Evolutionary conservation across 1,140 invertebrate species (phyloP), one percentile per base, ranked within the genome.

Genomic region (Nephila pilipes): DNA sequence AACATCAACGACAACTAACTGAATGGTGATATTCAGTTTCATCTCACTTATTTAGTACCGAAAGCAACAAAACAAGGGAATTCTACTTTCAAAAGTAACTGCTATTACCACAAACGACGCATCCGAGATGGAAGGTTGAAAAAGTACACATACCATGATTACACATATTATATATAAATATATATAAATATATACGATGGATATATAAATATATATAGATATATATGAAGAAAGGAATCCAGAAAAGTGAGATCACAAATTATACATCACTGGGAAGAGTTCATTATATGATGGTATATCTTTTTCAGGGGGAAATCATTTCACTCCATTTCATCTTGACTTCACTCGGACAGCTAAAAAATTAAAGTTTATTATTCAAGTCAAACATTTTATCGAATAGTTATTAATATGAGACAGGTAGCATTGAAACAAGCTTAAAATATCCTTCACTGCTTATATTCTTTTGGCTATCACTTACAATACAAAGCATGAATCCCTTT

Each of bases 341-440:
- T 25, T 87, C 6, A 87, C 55, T 87, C 85, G 55, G 85, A 87
- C 60, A 87, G 36, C 85, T 87, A n/a, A 25, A 87, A 87, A 46
- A 20, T 25, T 4, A 46, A 46, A 46, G 12, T 10, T 46, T 10
- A 2, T 46, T 46, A 6, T 10, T 10, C 12, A 10, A 46, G 12
- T 6, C 6, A 46, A 46, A 46, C 46, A 46, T 46, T 46, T 46
- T 6, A 46, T 46, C 4, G 46, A 10, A 46, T 6, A 46, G 4
- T 10, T 46, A 46, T 46, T 10, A 6, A 10, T 46, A 46, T 46
- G 46, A 46, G 4, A 10, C 46, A 6, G 46, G 46, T 0, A 6
- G 6, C 12, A 46, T 46, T 60, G 1, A 60, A 6, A 60, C 20
- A 60, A 1, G 5, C 58, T 60, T 5, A 60, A 1, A 60, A 16